Conservation (phyloP, 2,113 vertebrate genomes). For the Naja naja region DNA sequence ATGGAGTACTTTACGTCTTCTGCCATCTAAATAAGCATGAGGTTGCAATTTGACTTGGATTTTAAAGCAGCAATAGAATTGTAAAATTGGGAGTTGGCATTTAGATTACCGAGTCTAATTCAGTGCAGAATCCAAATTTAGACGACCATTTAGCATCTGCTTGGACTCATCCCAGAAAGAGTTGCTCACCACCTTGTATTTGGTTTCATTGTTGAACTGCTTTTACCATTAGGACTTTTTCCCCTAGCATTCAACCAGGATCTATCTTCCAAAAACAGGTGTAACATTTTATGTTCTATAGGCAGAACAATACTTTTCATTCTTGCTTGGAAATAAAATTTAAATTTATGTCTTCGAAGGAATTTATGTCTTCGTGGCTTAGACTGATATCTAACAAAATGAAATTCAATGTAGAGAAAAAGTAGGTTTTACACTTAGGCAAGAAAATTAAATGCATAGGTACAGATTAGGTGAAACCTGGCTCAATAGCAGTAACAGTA, state of each 20-base stretch:
- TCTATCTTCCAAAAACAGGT: neutral
- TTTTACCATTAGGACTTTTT: neutral
- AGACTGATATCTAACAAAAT: neutral
- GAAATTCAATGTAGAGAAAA: neutral
- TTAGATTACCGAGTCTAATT: neutral
- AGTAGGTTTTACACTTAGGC: neutral
- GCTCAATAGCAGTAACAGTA: neutral
- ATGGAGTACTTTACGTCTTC: too few species aligned
- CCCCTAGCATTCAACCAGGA: neutral
- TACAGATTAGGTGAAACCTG: neutral
- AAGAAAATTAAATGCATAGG: neutral
- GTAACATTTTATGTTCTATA: neutral
- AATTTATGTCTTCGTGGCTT: too few species aligned
- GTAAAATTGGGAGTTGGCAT: neutral
- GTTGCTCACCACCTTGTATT: neutral
- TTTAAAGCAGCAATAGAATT: neutral
- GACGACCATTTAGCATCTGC: neutral
- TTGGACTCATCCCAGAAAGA: neutral
- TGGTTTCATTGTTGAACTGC: neutral
- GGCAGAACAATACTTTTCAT: neutral
- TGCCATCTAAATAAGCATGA: neutral
- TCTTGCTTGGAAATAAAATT: neutral
- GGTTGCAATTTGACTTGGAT: neutral
- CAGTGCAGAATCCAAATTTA: neutral
- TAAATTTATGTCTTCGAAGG: neutral